Evolutionary conservation across 2,888 invertebrate species (phyloP).

Genomic region (Onchidella celtica): DNA sequence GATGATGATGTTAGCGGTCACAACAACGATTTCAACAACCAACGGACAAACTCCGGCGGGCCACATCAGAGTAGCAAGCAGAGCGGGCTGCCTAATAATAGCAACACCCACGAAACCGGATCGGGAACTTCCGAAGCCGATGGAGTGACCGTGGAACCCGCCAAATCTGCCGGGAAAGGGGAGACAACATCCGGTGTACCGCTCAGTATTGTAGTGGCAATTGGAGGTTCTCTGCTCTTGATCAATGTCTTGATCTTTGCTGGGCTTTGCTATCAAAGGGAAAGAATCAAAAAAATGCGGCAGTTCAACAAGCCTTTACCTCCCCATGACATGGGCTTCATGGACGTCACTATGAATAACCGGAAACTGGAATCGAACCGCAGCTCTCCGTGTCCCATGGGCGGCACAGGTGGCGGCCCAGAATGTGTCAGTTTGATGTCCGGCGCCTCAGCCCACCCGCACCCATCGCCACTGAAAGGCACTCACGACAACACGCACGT

Average conservation of each 20-base stretch:
- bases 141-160: conserved; percentile 42
- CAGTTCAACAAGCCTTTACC: conserved; percentile 51
- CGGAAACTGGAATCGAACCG: conserved; percentile 55
- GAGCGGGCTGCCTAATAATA: conserved; percentile 8
- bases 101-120: background rate
- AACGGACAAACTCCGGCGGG: background rate
- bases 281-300: conserved; percentile 72
- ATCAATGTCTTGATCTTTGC: conserved; percentile 96
- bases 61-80: background rate
- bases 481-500: conserved; percentile 34
- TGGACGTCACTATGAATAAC: conserved; percentile 53
- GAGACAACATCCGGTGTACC: conserved; percentile 63
- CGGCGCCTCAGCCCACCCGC: conserved; percentile 8
- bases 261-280: conserved; percentile 92
- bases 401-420: conserved; percentile 9
- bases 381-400: conserved; percentile 27
- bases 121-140: too few relatives aligned
- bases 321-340: conserved; percentile 49
- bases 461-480: background rate
- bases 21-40: too few relatives aligned
- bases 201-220: conserved; percentile 86
- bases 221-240: conserved; percentile 94
- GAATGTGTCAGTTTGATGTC: conserved; percentile 45
- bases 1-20: background rate
- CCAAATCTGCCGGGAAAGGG: conserved; percentile 15